Base-by-base conservation (phyloP, 1,140 invertebrate genomes). In the Drosophila kikkawai region DNA sequence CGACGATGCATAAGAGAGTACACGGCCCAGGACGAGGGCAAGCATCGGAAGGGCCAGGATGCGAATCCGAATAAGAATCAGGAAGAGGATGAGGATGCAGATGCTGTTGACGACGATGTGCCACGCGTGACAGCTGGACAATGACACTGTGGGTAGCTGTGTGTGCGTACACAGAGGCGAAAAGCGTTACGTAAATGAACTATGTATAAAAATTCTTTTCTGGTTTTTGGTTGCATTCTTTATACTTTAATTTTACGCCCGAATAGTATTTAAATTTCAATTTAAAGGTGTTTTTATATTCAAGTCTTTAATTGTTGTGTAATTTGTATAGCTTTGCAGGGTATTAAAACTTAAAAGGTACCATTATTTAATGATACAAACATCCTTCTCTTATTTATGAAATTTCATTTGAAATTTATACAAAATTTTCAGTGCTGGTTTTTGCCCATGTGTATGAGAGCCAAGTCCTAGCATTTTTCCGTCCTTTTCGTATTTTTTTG, bases 61-160 rank as follows among this genome's bases (percentile, higher is more conserved):
- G 69, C 70, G 67, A 73, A 73, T 42, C 45, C 37, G 55, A 65
- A 65, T 48, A 56, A 75, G 58, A 57, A 71, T 51, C 58, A 61
- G 71, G 36, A 76, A 56, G 32, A 34, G 70, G 76, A 80, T 55
- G 68, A 65, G 56, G 71, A 78, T 61, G 75, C 57, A 60, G 74
- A 77, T 60, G 75, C 64, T 61, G 63, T 70, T 68, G 80, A 81
- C 65, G 79, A 79, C 75, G 83, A 86, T 76, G 65, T 84, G 84
- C 77, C 84, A 88, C 78, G 86, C 82, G 82, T 90, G 85, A 91
- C 86, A 90, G 85, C 86, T 90, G 85, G 82, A 91, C 85, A 90
- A 91, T 90, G 86, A 90, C 85, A 85, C 71, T 79, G 68, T 76
- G 26, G 63, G 36, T 26, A 39, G 51, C 32, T 48, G 32, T 79